These are phyloP conservation scores for Spialia ferax DNA, from an alignment of 2,888 invertebrate species.

Conservation along the genomic window DNA sequence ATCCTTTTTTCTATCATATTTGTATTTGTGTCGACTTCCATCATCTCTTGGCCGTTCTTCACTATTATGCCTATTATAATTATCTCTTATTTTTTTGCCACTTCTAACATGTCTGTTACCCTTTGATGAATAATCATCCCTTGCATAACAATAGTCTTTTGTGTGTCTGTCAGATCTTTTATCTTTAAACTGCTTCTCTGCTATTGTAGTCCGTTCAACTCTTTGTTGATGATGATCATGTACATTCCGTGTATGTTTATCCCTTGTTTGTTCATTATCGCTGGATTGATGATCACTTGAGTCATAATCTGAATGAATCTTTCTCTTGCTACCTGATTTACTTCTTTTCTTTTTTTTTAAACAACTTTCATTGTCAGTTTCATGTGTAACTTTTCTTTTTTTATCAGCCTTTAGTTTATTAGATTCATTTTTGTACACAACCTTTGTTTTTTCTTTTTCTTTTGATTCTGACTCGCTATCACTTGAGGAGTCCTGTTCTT, in stretches of 20 bases:
- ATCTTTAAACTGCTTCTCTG: background rate
- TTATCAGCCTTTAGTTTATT: constrained; percentile 40
- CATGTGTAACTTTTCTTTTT: constrained; percentile 41
- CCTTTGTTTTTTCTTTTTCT: constrained; percentile 40
- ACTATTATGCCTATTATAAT: background rate
- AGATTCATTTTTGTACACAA: constrained; percentile 39
- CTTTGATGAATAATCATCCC: background rate
- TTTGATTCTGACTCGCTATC: constrained; percentile 45
- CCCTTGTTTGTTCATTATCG: constrained; percentile 1
- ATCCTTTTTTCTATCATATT: constrained; percentile 44
- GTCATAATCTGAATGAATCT: constrained; percentile 24
- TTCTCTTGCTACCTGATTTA: constrained; percentile 33
- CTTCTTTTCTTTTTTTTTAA: constrained; percentile 44
- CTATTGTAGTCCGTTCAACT: constrained; percentile 42
- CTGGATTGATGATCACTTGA: constrained; percentile 43
- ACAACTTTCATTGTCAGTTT: constrained; percentile 46
- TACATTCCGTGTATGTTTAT: background rate
- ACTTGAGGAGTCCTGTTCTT: constrained; percentile 49
- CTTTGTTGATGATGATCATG: background rate
- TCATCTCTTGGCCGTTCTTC: constrained; percentile 16
- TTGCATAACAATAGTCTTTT: background rate
- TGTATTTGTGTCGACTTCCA: constrained; percentile 47
- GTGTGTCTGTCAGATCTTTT: background rate
- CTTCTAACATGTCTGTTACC: background rate
- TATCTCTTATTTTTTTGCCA: background rate